phyloP scores from a whole-genome alignment of 2,797 vertebrate genomes.

The Typhlichthys subterraneus region DNA sequence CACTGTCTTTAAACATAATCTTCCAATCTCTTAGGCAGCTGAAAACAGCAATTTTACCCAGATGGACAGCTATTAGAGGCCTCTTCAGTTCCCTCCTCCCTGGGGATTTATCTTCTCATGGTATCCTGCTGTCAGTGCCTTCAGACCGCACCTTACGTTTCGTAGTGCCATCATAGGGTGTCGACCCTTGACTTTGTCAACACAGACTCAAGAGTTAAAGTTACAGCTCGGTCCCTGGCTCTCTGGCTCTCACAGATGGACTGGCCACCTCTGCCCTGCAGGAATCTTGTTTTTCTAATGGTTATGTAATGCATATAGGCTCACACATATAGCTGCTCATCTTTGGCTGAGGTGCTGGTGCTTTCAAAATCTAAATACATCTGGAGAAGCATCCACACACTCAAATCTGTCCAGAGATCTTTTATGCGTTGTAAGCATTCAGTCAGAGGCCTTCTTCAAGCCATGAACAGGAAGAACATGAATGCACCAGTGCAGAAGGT shows the following conservation, averaged over 20 bases:
- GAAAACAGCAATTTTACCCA: slow-evolving; percentile 44
- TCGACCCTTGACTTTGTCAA: slow-evolving; percentile 66
- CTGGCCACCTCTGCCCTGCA: slow-evolving; percentile 16
- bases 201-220: slow-evolving; percentile 45
- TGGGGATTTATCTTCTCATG: slow-evolving; percentile 15
- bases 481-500: too few relatives aligned
- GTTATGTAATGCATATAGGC: not conserved
- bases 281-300: slow-evolving; percentile 4
- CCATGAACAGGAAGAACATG: too few relatives aligned
- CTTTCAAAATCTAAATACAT: too few relatives aligned
- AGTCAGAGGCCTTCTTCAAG: too few relatives aligned
- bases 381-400: too few relatives aligned
- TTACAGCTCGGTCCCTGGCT: slow-evolving; percentile 34
- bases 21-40: not conserved
- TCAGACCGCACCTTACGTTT: slow-evolving; percentile 35
- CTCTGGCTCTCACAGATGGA: slow-evolving; percentile 27
- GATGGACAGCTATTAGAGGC: slow-evolving; percentile 51
- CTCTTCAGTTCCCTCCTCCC: slow-evolving; percentile 32
- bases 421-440: too few relatives aligned
- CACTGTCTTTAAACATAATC: not conserved
- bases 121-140: slow-evolving; percentile 34
- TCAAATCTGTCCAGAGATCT: too few relatives aligned
- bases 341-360: too few relatives aligned
- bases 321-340: too few relatives aligned
- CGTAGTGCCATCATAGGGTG: slow-evolving; percentile 34